These are phyloP conservation scores for Trematocara marginatum DNA, from an alignment of 2,113 vertebrate genomes.

Conservation along the genomic window DNA sequence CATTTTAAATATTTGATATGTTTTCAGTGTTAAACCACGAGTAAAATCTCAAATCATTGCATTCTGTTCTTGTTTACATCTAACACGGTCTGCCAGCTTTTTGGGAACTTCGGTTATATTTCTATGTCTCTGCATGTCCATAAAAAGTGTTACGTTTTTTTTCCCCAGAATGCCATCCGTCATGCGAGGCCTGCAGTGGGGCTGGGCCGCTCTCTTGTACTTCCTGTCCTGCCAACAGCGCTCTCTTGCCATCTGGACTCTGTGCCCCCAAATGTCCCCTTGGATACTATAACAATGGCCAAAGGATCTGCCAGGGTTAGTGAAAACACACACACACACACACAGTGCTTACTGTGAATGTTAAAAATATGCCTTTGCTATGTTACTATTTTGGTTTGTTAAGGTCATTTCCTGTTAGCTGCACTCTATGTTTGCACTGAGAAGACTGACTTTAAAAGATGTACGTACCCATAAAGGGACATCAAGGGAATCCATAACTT, in stretches of 20 bases:
- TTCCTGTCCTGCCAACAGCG: slow-evolving; percentile 68
- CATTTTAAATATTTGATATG: neutral
- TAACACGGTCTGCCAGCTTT: neutral
- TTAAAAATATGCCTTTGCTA: neutral
- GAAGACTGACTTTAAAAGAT: neutral
- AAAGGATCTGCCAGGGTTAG: slow-evolving; percentile 78
- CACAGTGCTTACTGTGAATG: neutral
- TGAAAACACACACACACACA: accelerated
- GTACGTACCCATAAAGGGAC: neutral
- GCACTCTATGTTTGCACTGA: neutral
- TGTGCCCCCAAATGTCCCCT: slow-evolving; percentile 75
- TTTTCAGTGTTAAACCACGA: neutral
- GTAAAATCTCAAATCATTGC: neutral
- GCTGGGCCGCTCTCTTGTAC: slow-evolving; percentile 77
- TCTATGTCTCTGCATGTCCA: neutral
- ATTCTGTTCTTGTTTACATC: neutral
- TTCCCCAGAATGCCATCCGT: slow-evolving; percentile 81
- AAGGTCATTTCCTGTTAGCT: neutral
- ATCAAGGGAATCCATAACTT: neutral
- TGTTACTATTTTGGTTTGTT: neutral
- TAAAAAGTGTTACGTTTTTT: neutral
- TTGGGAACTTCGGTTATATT: neutral
- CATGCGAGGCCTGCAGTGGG: slow-evolving; percentile 79
- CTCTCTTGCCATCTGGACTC: slow-evolving; percentile 74
- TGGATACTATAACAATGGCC: slow-evolving; percentile 77